Evolutionary conservation across 2,797 vertebrate genomes (phyloP), one percentile per base, ranked within the genome.

Genomic region (Oophaga sylvatica): DNA sequence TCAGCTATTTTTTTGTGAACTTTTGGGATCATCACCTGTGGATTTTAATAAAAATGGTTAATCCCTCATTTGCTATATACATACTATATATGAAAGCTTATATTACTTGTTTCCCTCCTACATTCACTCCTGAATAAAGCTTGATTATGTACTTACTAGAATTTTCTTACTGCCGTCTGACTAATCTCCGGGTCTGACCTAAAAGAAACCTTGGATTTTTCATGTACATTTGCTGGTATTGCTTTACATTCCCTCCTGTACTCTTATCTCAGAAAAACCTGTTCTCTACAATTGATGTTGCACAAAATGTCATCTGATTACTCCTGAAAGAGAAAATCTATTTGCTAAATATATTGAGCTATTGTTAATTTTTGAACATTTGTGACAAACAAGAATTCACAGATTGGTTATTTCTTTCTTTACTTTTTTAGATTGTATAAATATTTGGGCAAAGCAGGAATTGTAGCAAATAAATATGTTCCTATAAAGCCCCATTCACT

Each of bases 111-210:
- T 65, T 53, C 17, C 48, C 62, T 81, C 60, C 62, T 65, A 45
- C 62, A 26, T 29, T 81, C 60, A 62, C 80, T 80, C 41, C 60
- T 26, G 80, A 67, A 67, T 19, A 63, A 60, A 81, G 80, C 60
- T 81, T 81, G 80, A 81, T 67, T 65, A 81, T 67, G 62, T 81
- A 67, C 80, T 81, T 81, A 26, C 35, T 65, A 48, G 62, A 81
- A 81, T 67, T 65, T 65, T 81, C 22, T 57, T 71, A 35, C 67
- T 71, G 81, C 81, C n/a, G 65, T 70, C 67, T 70, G 67, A 83
- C 81, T 83, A 83, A 83, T 83, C 81, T 56, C 81, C 5, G 1
- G 53, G 17, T 57, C 26, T 83, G 67, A 83, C 67, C 81, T 83
- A 71, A 83, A 71, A 71, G 81, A 83, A 83, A 70, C 81, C 67